Percentiles rank a stretch among this genome's conserved stretches.
These are phyloP conservation scores for Falco cherrug DNA, from an alignment of 2,797 vertebrate species.

Conservation along the genomic window DNA sequence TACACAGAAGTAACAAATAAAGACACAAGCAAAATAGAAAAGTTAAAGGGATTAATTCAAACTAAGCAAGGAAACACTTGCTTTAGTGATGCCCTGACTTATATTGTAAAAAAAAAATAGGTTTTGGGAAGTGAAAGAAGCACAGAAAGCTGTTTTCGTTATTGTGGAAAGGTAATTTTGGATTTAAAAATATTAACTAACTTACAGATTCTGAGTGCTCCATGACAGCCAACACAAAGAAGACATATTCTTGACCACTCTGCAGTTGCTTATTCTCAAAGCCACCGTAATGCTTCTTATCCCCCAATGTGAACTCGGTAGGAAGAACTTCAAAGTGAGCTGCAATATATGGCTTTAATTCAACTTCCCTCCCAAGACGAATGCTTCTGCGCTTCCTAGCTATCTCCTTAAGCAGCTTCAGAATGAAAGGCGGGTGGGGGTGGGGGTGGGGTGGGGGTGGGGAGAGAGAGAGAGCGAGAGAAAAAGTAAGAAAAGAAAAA, in stretches of 20 bases:
- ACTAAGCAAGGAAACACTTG: background rate
- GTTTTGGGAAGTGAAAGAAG: background rate
- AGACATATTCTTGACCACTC: slow-evolving; percentile 96
- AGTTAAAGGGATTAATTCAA: background rate
- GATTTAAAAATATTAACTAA: slow-evolving; percentile 21
- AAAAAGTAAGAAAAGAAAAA: slow-evolving; percentile 7
- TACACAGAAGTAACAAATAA: background rate
- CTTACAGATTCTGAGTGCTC: slow-evolving; percentile 96
- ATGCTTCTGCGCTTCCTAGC: slow-evolving; percentile 91
- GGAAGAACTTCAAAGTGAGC: slow-evolving; percentile 95
- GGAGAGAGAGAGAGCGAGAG: background rate
- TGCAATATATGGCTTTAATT: slow-evolving; percentile 95
- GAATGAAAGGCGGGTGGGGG: background rate
- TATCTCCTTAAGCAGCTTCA: slow-evolving; percentile 94
- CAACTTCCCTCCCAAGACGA: slow-evolving; percentile 89
- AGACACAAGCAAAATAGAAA: background rate
- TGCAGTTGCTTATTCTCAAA: slow-evolving; percentile 97
- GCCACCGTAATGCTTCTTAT: slow-evolving; percentile 92
- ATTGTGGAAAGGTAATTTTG: background rate
- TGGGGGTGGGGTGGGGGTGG: too few species aligned
- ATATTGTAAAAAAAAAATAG: background rate
- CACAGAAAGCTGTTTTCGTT: background rate
- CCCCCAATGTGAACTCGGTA: slow-evolving; percentile 94
- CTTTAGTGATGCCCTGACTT: background rate
- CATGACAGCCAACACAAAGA: slow-evolving; percentile 95